Evolutionary conservation across 2,113 vertebrate genomes (phyloP).

Genomic region (Bos javanicus): DNA sequence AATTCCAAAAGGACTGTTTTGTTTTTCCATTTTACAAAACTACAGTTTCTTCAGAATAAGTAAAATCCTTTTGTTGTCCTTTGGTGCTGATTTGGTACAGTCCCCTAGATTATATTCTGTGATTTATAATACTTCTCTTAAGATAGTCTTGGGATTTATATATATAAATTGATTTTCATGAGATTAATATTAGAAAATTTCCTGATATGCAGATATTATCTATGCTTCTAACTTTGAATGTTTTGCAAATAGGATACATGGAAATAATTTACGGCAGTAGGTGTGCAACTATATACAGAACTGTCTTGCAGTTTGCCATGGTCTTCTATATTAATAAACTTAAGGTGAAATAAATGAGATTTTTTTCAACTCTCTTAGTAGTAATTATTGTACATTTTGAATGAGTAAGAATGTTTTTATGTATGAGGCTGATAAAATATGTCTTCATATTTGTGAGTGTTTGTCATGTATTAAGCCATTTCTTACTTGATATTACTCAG

Average conservation of each 20-base stretch:
- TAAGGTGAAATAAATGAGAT: constrained; percentile 32
- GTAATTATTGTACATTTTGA: constrained; percentile 36
- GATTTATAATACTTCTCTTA: not conserved
- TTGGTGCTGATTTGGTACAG: not conserved
- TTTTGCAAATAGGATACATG: not conserved
- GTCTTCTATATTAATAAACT: constrained; percentile 28
- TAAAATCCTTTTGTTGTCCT: not conserved
- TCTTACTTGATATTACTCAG: constrained; percentile 34
- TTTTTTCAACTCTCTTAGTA: not conserved
- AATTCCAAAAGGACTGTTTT: not conserved
- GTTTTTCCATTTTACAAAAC: not conserved
- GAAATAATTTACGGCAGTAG: constrained; percentile 21
- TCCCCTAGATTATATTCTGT: not conserved
- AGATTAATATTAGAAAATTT: constrained; percentile 22
- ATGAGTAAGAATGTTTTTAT: constrained; percentile 10
- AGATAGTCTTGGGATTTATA: not conserved
- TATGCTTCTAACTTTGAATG: constrained; percentile 15
- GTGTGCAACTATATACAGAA: constrained; percentile 40
- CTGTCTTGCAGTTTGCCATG: not conserved
- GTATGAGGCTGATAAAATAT: not conserved
- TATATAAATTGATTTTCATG: not conserved
- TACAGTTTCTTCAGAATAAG: not conserved
- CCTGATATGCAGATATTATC: not conserved
- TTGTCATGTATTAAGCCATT: constrained; percentile 39
- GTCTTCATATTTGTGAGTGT: constrained; percentile 25